Base-by-base conservation (phyloP, 2,888 invertebrate species). In the Opisthograptis luteolata region DNA sequence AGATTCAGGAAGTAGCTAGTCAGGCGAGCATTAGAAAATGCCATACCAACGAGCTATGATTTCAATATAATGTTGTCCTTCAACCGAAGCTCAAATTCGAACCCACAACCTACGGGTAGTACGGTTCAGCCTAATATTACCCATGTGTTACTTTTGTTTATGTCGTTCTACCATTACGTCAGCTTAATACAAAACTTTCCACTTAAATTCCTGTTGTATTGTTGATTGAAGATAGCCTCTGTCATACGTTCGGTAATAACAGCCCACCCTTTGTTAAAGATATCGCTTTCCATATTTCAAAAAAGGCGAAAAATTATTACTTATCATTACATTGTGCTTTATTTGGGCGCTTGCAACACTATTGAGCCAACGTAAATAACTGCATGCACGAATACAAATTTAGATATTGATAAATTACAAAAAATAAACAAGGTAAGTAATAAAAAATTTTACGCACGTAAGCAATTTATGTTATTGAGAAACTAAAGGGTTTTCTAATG, bases 381-480 rank as follows among this genome's bases (percentile, higher is more conserved):
- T 73, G 59, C 64, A 80, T 74, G 76, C 79, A 77, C 73, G 78
- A 55, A 73, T 59, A 59, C 9, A 14, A 37, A 46, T 44, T 49
- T 10, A 30, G 19, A 14, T 48, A 55, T 57, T 62, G 59, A 48
- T 57, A 63, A 60, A 60, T 52, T 55, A 62, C 62, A 60, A 68
- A 66, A 70, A 67, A 41, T 14, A 42, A 17, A 45, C 20, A 32
- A 34, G 6, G 1, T 9, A n/a, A n/a, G n/a, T n/a, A n/a, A n/a
- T 15, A 8, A 17, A 41, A 25, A 13, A 1, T 1, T 30, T 20
- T 24, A 46, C 20, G 14, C 17, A 31, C 31, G 25, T 19, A 28
- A 12, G 7, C n/a, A 30, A 36, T 51, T 41, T 41, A 24, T 40
- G 28, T 24, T 14, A 36, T 37, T 41, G 31, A 19, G 36, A 20